Evolutionary conservation across 2,113 vertebrate genomes (phyloP), one percentile per base, ranked within the genome.

Genomic region (Pteruthius melanotis): DNA sequence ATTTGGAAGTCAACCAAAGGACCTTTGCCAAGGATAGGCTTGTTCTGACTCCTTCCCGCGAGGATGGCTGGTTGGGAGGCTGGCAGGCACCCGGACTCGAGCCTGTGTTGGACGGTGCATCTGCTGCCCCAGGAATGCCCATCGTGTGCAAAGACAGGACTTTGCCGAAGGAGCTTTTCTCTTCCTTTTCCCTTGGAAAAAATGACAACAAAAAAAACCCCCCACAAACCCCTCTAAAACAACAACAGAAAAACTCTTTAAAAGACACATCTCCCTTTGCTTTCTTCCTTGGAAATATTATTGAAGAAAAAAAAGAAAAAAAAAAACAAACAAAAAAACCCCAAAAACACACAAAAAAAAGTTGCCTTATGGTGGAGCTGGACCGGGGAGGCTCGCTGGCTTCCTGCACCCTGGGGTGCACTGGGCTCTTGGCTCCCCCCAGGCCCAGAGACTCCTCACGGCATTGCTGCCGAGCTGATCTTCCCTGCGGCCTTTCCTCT

Each of bases 351-450:
- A 74, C 2, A 65, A 68, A 93, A 95, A 97, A 98, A 97, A 95
- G 97, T 98, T 98, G 98, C 98, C 98, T 98, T 98, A 98, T 94
- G 97, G 97, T 98, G 97, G 97, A 98, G 97, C 94, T 97, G 95
- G 97, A 97, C 91, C 0, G 74, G 74, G 94, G 92, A 87, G 86
- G 65, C 81, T 91, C 2, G 3, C 72, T 80, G 90, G 89, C 93
- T 93, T 91, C 88, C 72, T 3, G 13, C 89, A 50, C 47, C 89
- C 47, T 39, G 83, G 42, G 72, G 76, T 21, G 5, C 1, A 1
- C 90, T 75, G 85, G 82, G 86, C 69, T 68, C 45, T 75, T 2
- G 4, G 35, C 57, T 66, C 31, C 28, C 56, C 47, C 44, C 75
- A 8, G 15, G 69, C 91, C 90, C 83, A 87, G 83, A 93, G 95